These are phyloP conservation scores for Penaeus vannamei DNA, from an alignment of 1,140 invertebrate genomes.

Conservation along the genomic window DNA sequence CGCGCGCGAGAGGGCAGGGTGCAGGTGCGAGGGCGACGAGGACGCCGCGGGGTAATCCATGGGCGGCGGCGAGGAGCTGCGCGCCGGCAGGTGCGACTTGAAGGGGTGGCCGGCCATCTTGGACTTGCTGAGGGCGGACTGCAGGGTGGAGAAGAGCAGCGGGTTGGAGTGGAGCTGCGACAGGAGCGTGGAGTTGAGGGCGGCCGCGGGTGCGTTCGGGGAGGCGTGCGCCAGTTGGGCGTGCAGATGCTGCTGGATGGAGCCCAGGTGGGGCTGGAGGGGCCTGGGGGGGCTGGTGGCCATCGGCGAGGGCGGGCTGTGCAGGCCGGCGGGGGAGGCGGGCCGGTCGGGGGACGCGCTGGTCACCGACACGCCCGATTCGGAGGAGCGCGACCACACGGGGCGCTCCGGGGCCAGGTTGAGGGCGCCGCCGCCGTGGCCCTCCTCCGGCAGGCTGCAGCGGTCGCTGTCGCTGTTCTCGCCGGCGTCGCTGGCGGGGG, in stretches of 20 bases:
- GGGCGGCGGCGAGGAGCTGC: not conserved
- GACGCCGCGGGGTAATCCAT: not conserved
- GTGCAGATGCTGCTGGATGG: not conserved
- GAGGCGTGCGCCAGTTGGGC: not conserved
- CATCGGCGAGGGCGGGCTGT: not conserved
- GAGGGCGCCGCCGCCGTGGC: conserved; percentile 3
- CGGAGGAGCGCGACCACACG: conserved; percentile 62
- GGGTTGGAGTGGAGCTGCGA: conserved; percentile 59
- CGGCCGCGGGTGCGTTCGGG: conserved; percentile 66
- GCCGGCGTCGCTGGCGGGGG: conserved; percentile 5
- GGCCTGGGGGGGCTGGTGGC: not conserved
- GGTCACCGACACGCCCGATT: conserved; percentile 56
- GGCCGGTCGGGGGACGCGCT: not conserved
- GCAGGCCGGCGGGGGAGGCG: not conserved
- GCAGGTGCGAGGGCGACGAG: not conserved
- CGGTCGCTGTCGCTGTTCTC: not conserved
- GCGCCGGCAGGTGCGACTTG: not conserved
- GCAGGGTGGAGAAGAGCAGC: conserved; percentile 49
- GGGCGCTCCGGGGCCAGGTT: conserved; percentile 38
- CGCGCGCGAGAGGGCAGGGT: not conserved
- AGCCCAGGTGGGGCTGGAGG: not conserved
- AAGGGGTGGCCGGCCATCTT: conserved; percentile 31
- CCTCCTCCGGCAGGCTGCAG: not conserved
- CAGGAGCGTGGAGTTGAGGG: conserved; percentile 45
- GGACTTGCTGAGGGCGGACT: conserved; percentile 25